Conservation (phyloP, 2,888 invertebrate species). For the Pseudococcus longispinus region DNA sequence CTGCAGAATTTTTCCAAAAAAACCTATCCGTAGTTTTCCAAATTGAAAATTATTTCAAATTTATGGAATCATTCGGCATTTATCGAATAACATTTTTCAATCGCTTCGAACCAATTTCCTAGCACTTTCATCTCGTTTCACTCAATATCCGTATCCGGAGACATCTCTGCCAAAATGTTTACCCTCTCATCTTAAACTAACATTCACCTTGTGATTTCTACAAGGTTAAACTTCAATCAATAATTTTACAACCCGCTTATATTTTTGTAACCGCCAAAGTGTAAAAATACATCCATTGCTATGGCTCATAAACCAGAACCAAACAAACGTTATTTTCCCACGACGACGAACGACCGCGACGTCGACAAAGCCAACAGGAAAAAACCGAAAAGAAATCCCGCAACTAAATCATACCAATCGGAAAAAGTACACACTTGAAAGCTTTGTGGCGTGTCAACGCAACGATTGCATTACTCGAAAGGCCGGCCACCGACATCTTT, state of each 20-base stretch:
- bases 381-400: background rate
- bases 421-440: constrained; percentile 9
- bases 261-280: background rate
- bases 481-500: background rate
- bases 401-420: constrained; percentile 19
- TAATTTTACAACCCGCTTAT: background rate
- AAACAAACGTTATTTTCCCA: constrained; percentile 3
- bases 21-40: too few relatives aligned
- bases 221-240: background rate
- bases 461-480: constrained; percentile 7
- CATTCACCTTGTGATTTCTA: background rate
- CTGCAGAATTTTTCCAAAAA: too few relatives aligned
- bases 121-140: too few relatives aligned
- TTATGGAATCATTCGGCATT: too few relatives aligned
- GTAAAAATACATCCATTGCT: background rate
- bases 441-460: constrained; percentile 22
- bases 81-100: too few relatives aligned
- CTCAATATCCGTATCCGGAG: background rate
- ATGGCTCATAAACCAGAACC: background rate
- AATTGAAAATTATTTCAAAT: too few relatives aligned
- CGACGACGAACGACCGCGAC: background rate
- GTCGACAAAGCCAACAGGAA: background rate
- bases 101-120: too few relatives aligned
- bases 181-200: background rate
- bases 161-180: background rate